phyloP scores from a whole-genome alignment of 1,140 invertebrate genomes.

The Paralvinella palmiformis region DNA sequence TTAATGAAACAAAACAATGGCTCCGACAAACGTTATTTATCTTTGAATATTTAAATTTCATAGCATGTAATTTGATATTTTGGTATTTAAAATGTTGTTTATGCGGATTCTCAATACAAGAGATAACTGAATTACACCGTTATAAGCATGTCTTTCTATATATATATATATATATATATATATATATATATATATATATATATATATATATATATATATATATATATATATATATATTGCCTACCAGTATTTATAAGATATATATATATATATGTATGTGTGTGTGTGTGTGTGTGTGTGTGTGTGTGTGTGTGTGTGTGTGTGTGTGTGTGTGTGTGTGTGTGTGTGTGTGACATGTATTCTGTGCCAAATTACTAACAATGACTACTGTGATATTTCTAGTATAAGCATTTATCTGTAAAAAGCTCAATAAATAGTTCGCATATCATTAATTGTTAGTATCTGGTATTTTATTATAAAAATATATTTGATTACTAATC shows the following conservation, averaged over 20 bases:
- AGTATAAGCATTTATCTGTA: too few species aligned
- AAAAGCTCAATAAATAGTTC: too few species aligned
- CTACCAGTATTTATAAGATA: background rate
- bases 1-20: too few species aligned
- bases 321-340: background rate
- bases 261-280: background rate
- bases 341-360: background rate
- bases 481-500: too few species aligned
- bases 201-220: background rate
- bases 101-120: background rate
- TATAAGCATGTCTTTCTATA: background rate
- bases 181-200: background rate
- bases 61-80: background rate
- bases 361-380: too few species aligned
- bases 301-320: background rate
- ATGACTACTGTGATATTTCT: too few species aligned
- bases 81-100: background rate
- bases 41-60: too few species aligned
- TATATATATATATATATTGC: background rate
- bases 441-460: too few species aligned
- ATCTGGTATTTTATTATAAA: too few species aligned
- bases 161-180: background rate
- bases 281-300: background rate
- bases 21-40: too few species aligned
- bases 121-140: background rate